A percentile compares a stretch with the other conserved stretches of the same genome.
Conservation (phyloP, 2,113 vertebrate genomes). For the Cephalopterus ornatus region DNA sequence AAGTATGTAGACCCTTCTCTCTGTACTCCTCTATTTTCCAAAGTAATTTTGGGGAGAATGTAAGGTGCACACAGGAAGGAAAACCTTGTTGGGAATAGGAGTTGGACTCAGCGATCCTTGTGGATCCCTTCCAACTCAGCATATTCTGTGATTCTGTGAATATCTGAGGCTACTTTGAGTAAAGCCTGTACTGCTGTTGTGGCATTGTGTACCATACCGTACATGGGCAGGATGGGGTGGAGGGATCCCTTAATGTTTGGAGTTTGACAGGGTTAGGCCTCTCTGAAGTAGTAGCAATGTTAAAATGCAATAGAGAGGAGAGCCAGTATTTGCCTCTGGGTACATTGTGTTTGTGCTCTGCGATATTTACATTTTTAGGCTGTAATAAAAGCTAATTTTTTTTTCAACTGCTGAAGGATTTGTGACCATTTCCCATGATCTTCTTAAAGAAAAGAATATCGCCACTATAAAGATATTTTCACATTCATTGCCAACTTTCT, state of each 20-base stretch:
- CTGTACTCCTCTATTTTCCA: neutral
- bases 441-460: neutral
- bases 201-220: neutral
- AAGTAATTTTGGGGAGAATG: neutral
- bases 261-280: neutral
- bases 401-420: neutral
- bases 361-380: slow-evolving; percentile 2
- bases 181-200: neutral
- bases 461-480: neutral
- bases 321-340: neutral
- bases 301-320: neutral
- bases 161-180: neutral
- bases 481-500: neutral
- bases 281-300: neutral
- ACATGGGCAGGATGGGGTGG: accelerated
- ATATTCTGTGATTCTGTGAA: neutral
- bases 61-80: neutral
- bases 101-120: neutral
- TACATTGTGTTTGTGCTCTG: neutral
- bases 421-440: neutral
- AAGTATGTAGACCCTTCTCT: neutral
- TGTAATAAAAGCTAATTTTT: slow-evolving; percentile 26
- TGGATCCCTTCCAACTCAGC: neutral
- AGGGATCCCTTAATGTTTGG: neutral
- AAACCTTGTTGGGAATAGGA: neutral